Conservation (phyloP, 2,113 vertebrate species). For the Cinclus cinclus region DNA sequence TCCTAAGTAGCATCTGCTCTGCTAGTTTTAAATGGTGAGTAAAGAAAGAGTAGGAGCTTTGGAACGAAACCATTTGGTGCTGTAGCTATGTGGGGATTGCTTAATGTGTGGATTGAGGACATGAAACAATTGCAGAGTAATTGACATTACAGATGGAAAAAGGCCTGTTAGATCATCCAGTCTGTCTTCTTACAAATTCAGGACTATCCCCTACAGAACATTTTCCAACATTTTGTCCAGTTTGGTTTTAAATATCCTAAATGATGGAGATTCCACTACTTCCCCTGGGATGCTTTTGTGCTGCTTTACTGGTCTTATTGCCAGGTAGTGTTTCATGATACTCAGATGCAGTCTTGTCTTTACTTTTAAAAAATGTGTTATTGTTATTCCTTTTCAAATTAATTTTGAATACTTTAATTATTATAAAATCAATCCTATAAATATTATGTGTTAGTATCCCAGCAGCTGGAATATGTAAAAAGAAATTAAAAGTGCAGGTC, state of each 20-base stretch:
- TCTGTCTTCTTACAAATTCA: conserved; percentile 36
- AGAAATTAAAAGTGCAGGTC: not conserved
- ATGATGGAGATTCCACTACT: conserved; percentile 17
- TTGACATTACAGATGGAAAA: conserved; percentile 33
- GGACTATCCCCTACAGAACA: not conserved
- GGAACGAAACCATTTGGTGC: conserved; percentile 20
- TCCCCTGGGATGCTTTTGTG: not conserved
- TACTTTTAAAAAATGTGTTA: not conserved
- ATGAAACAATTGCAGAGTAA: conserved; percentile 34
- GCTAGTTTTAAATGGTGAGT: conserved; percentile 34
- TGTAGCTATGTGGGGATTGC: not conserved
- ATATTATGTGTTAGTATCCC: not conserved
- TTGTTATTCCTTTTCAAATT: not conserved
- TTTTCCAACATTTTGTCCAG: conserved; percentile 35
- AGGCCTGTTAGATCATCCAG: conserved; percentile 30
- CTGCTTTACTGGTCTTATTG: not conserved
- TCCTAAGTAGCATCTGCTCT: conserved; percentile 18
- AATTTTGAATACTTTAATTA: not conserved
- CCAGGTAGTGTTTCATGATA: conserved; percentile 9
- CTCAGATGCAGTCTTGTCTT: not conserved
- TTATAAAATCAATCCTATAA: not conserved
- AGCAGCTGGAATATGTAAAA: not conserved
- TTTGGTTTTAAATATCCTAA: conserved; percentile 36
- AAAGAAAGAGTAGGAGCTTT: conserved; percentile 26
- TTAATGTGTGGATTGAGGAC: conserved; percentile 39